These are phyloP conservation scores for Temnothorax rugatulus DNA, from an alignment of 2,888 invertebrate genomes.

Conservation along the genomic window DNA sequence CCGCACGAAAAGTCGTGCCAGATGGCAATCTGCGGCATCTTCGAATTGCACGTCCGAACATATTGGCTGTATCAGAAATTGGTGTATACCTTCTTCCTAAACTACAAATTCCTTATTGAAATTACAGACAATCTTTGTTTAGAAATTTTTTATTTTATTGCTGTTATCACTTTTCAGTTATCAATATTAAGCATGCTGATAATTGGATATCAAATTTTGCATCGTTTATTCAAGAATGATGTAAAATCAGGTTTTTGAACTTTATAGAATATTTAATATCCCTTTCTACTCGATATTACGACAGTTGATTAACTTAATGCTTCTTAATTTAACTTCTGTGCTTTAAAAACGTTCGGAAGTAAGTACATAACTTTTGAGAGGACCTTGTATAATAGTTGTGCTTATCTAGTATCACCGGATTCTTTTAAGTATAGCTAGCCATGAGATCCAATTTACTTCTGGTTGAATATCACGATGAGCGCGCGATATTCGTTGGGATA, in stretches of 20 bases:
- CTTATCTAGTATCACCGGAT: conserved; percentile 39
- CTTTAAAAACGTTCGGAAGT: not conserved
- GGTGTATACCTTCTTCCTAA: not conserved
- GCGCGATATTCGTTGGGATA: conserved; percentile 44
- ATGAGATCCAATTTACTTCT: conserved; percentile 52
- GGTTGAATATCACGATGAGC: conserved; percentile 41
- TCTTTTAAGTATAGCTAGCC: conserved; percentile 34
- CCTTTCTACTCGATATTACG: not conserved
- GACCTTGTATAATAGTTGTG: conserved; percentile 29
- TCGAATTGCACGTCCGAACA: conserved; percentile 41
- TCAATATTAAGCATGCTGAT: not conserved
- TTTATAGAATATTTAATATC: not conserved
- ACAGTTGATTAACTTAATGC: not conserved
- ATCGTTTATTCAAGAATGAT: not conserved
- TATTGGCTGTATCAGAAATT: conserved; percentile 31
- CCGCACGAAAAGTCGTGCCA: conserved; percentile 65
- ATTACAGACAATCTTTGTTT: not conserved
- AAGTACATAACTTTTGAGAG: conserved; percentile 30
- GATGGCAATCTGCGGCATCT: conserved; percentile 65
- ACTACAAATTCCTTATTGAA: not conserved
- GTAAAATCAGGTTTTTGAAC: not conserved
- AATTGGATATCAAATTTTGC: not conserved
- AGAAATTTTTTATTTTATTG: not conserved
- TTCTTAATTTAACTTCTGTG: not conserved
- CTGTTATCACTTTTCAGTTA: not conserved